phyloP scores from a whole-genome alignment of 1,140 invertebrate genomes.

The Drosophila sp. region DNA sequence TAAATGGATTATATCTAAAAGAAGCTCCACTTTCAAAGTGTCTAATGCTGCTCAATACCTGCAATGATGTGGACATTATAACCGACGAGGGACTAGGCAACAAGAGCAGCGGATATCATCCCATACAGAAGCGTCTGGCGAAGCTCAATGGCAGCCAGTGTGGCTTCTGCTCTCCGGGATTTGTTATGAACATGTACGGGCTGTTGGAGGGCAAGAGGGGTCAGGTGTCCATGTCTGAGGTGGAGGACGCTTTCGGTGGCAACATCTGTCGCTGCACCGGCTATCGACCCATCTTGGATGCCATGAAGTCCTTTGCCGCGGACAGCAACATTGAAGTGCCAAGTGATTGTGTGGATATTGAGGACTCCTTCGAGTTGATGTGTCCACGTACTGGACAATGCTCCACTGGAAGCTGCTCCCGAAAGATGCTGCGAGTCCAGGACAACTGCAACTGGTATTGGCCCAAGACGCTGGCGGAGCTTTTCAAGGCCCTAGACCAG shows the following conservation, averaged over 20 bases:
- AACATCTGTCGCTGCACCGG: slow-evolving; percentile 95
- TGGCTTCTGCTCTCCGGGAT: slow-evolving; percentile 92
- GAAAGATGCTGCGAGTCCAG: slow-evolving; percentile 78
- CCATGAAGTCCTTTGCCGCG: slow-evolving; percentile 91
- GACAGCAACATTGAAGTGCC: slow-evolving; percentile 88
- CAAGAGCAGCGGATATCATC: slow-evolving; percentile 88
- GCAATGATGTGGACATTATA: slow-evolving; percentile 90
- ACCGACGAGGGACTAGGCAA: slow-evolving; percentile 92
- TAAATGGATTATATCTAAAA: neutral
- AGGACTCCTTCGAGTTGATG: slow-evolving; percentile 63
- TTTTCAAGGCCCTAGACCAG: slow-evolving; percentile 87
- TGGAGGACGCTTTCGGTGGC: slow-evolving; percentile 91
- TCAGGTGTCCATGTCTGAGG: slow-evolving; percentile 88
- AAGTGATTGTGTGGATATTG: slow-evolving; percentile 68
- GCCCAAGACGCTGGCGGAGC: slow-evolving; percentile 85
- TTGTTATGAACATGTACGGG: slow-evolving; percentile 94
- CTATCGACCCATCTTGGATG: slow-evolving; percentile 93
- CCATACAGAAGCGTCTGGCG: slow-evolving; percentile 88
- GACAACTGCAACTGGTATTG: slow-evolving; percentile 65
- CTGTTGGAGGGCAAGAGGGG: slow-evolving; percentile 85
- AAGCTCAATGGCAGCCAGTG: slow-evolving; percentile 91
- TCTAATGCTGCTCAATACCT: slow-evolving; percentile 88
- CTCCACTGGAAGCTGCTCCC: slow-evolving; percentile 59
- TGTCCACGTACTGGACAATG: slow-evolving; percentile 60
- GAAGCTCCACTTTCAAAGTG: slow-evolving; percentile 85